phyloP scores from a whole-genome alignment of 2,797 vertebrate genomes.

The Carcharodon carcharias region DNA sequence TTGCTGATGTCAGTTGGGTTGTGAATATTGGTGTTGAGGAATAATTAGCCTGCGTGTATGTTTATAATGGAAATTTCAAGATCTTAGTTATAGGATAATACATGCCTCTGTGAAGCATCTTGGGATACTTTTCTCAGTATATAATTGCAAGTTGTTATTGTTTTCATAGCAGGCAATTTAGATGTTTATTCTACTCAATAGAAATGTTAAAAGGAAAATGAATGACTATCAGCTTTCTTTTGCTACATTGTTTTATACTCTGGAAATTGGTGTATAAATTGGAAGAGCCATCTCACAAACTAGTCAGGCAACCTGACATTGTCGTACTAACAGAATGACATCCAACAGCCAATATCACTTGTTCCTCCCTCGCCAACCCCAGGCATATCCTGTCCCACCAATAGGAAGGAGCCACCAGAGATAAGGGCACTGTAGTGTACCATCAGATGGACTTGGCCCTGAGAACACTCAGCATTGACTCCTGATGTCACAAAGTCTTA shows the following conservation, averaged over 20 bases:
- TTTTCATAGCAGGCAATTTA: background rate
- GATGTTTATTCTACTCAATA: background rate
- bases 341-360: too few relatives aligned
- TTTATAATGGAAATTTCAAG: background rate
- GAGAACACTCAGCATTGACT: too few relatives aligned
- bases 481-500: too few relatives aligned
- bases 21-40: background rate
- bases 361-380: too few relatives aligned
- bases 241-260: too few relatives aligned
- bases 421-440: too few relatives aligned
- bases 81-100: background rate
- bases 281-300: background rate
- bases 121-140: background rate
- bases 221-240: background rate
- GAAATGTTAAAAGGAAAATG: background rate
- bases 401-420: too few relatives aligned
- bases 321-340: too few relatives aligned
- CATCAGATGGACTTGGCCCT: too few relatives aligned
- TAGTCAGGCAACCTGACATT: background rate
- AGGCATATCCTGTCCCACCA: too few relatives aligned
- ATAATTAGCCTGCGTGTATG: background rate
- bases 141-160: background rate
- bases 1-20: background rate
- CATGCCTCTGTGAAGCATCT: background rate
- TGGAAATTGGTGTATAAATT: too few relatives aligned